Conservation (phyloP, 2,888 invertebrate genomes). For the Hesperia comma region DNA sequence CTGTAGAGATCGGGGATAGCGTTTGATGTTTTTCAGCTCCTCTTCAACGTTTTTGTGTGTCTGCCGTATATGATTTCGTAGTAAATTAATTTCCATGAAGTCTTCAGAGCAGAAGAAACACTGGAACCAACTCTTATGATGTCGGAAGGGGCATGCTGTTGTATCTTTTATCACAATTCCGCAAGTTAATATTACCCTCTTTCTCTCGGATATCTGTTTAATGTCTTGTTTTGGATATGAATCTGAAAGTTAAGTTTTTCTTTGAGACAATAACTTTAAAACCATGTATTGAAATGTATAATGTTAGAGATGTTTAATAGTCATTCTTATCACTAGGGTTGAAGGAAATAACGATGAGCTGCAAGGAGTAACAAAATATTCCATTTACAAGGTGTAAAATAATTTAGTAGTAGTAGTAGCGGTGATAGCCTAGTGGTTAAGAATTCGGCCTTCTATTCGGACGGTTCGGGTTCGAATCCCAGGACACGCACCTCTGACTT, state of each 20-base stretch:
- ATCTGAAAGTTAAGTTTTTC: slow-evolving; percentile 49
- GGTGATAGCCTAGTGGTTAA: no score
- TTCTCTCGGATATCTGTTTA: slow-evolving; percentile 67
- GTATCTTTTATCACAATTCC: slow-evolving; percentile 62
- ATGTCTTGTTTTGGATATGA: slow-evolving; percentile 38
- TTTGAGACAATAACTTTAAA: no score
- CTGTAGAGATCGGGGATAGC: slow-evolving; percentile 71
- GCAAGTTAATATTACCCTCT: slow-evolving; percentile 64
- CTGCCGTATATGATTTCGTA: slow-evolving; percentile 57
- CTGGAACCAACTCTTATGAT: slow-evolving; percentile 75
- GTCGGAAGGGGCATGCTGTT: slow-evolving; percentile 73
- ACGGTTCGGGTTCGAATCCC: no score
- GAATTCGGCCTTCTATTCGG: no score
- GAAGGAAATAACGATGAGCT: no score
- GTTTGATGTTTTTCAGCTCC: slow-evolving; percentile 66
- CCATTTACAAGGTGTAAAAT: no score
- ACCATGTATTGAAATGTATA: no score
- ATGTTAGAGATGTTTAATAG: no score
- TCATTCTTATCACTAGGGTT: no score
- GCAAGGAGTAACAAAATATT: no score
- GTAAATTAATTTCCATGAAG: slow-evolving; percentile 65
- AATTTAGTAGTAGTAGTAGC: no score
- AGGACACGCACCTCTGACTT: no score
- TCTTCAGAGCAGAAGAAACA: slow-evolving; percentile 71
- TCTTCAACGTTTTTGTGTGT: slow-evolving; percentile 57